Conservation (phyloP, 2,113 vertebrate species). For the Eidolon helvum region DNA sequence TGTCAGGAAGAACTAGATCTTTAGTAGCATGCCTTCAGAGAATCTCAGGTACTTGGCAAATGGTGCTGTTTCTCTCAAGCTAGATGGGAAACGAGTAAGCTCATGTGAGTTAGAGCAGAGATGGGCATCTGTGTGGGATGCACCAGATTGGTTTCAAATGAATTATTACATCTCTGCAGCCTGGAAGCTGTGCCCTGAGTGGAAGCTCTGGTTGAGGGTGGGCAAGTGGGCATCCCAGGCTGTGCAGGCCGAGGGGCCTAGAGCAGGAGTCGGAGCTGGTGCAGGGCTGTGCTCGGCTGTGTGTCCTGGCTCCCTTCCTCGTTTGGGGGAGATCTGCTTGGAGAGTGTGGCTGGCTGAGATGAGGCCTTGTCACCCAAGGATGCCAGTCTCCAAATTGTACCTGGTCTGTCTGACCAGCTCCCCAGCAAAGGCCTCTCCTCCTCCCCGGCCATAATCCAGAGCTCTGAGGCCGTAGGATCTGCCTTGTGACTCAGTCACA, state of each 20-base stretch:
- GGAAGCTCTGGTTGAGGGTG: neutral
- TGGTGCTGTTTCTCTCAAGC: neutral
- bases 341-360: neutral
- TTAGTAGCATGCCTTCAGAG: neutral
- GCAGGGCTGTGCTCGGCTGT: rapidly evolving
- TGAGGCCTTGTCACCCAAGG: neutral
- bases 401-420: neutral
- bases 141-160: rapidly evolving
- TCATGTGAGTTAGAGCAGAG: neutral
- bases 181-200: neutral
- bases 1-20: neutral
- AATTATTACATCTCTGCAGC: neutral
- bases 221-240: neutral
- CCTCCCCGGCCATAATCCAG: rapidly evolving
- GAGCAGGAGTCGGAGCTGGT: neutral
- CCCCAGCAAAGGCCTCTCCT: neutral
- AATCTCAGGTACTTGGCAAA: neutral
- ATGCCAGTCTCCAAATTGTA: rapidly evolving
- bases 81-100: neutral
- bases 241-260: rapidly evolving
- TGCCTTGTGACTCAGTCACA: neutral
- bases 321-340: neutral
- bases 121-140: neutral
- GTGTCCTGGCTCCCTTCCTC: neutral
- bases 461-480: neutral